These are phyloP conservation scores for Ips nitidus DNA, from an alignment of 1,140 invertebrate species.

Conservation along the genomic window DNA sequence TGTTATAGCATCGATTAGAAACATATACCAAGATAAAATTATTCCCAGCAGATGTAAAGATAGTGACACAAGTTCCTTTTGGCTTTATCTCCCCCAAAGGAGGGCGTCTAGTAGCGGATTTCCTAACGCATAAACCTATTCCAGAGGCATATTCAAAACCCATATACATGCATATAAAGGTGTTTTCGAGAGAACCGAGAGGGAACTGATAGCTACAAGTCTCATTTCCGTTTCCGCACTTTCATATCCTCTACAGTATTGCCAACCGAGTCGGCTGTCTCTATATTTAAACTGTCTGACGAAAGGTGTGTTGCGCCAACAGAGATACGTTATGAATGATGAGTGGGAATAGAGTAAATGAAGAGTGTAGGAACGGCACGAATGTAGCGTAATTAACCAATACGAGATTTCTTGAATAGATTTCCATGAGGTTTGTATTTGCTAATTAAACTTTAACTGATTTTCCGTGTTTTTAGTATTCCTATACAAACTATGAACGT, in stretches of 20 bases:
- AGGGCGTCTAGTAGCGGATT: constrained; percentile 16
- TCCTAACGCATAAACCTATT: constrained; percentile 31
- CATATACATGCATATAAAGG: constrained; percentile 27
- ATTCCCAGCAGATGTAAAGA: not conserved
- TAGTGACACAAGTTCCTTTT: not conserved
- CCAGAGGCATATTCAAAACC: constrained; percentile 23
- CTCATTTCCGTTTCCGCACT: constrained; percentile 29
- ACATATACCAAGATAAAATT: not conserved
- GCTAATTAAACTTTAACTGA: too few relatives aligned
- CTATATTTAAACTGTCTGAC: constrained; percentile 2
- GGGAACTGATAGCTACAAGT: constrained; percentile 28
- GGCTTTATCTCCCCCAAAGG: not conserved
- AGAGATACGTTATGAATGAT: not conserved
- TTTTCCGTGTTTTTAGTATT: too few relatives aligned
- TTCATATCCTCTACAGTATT: constrained; percentile 17
- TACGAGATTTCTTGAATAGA: too few relatives aligned
- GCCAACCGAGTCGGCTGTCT: constrained; percentile 2
- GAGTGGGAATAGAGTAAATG: not conserved
- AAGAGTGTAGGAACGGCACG: not conserved
- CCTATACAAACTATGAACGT: too few relatives aligned
- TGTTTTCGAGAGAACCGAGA: constrained; percentile 24
- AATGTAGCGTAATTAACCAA: too few relatives aligned
- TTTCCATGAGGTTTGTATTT: too few relatives aligned
- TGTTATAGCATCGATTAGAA: too few relatives aligned
- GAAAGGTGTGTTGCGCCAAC: not conserved